These are phyloP conservation scores for Falco berigora DNA, from an alignment of 2,797 vertebrate species.

Conservation along the genomic window DNA sequence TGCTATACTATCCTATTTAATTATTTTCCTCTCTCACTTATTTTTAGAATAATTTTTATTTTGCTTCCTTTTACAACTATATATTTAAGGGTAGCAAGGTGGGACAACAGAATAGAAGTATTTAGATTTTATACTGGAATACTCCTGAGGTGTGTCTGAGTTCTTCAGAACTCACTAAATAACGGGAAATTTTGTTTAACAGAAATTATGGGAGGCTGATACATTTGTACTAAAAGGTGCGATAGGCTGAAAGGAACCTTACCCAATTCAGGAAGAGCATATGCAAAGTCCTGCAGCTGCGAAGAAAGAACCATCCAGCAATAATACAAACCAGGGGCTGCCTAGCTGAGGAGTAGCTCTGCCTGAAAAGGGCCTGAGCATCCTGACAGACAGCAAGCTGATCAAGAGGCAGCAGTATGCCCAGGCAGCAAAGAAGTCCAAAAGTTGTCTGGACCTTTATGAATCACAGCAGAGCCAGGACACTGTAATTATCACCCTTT, in stretches of 20 bases:
- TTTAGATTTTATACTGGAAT: not conserved
- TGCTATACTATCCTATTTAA: not conserved
- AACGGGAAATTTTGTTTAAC: not conserved
- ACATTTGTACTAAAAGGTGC: not conserved
- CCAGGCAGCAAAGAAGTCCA: not conserved
- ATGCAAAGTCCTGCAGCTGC: not conserved
- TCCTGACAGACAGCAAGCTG: not conserved
- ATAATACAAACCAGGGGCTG: not conserved
- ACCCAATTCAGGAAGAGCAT: not conserved
- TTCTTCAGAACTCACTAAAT: not conserved
- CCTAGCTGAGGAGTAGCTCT: not conserved
- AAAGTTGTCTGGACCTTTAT: not conserved
- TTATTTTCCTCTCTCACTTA: not conserved
- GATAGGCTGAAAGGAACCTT: not conserved
- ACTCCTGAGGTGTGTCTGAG: not conserved
- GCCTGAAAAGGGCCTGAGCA: not conserved
- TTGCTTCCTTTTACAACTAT: not conserved
- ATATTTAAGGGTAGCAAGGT: not conserved
- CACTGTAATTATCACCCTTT: not conserved
- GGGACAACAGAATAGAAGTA: not conserved
- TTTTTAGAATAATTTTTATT: not conserved
- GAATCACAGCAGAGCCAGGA: not conserved
- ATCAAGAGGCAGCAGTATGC: not conserved
- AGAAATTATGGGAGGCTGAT: not conserved
- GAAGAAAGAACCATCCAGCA: not conserved